Evolutionary conservation across 2,113 vertebrate species (phyloP).

Genomic region (Capricornis sumatraensis): DNA sequence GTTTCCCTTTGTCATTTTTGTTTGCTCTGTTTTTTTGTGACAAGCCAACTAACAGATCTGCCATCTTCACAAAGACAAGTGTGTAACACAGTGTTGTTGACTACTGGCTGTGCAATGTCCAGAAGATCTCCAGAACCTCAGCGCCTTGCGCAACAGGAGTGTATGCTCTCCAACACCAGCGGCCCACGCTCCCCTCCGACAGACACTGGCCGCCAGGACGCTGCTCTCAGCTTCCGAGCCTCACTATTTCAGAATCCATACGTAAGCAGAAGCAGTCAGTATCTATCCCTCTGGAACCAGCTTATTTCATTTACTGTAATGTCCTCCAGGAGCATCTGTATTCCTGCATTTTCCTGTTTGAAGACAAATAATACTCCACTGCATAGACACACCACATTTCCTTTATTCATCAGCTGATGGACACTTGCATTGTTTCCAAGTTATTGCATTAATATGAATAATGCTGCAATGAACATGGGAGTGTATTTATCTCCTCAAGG

Average conservation of each 20-base stretch:
- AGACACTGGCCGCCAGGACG: not conserved
- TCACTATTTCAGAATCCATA: no score
- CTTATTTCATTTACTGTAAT: not conserved
- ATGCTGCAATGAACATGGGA: accelerated
- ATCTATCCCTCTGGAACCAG: not conserved
- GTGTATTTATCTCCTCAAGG: not conserved
- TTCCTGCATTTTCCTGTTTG: no score
- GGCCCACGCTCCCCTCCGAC: no score
- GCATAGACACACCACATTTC: not conserved
- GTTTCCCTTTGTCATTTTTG: no score
- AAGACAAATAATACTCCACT: no score
- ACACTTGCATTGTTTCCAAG: accelerated
- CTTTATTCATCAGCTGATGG: not conserved
- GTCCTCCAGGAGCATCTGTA: not conserved
- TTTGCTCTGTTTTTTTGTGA: not conserved
- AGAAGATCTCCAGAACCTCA: not conserved
- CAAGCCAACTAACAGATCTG: not conserved
- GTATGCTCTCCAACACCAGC: accelerated
- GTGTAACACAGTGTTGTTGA: not conserved
- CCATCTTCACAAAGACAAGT: not conserved
- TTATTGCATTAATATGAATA: not conserved
- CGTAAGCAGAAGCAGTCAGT: accelerated
- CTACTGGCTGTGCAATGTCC: accelerated
- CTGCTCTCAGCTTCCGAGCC: not conserved
- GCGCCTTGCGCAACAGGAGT: not conserved